Base-by-base conservation (phyloP, 2,797 vertebrate species). In the Cirrhinus mrigala region DNA sequence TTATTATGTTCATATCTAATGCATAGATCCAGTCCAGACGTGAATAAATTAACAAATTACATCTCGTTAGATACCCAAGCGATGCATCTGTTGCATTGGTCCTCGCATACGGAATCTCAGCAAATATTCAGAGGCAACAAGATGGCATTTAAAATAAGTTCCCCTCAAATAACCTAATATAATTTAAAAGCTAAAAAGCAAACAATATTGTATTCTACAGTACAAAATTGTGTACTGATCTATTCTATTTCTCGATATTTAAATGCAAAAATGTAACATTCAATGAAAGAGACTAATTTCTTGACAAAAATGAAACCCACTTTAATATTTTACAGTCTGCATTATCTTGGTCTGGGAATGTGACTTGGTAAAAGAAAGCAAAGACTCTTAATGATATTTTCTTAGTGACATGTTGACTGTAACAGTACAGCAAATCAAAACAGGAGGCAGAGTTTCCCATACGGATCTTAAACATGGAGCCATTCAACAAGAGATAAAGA, bases 261-360 rank as follows among this genome's bases (percentile, higher is more conserved):
- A n/a, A n/a, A n/a, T n/a, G n/a, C n/a, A n/a, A n/a, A n/a, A n/a
- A n/a, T n/a, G n/a, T n/a, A n/a, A n/a, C n/a, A n/a, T 15, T 44
- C 66, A 66, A 87, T 85, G 27, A 89, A 83, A 73, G 64, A 22
- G 76, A 86, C 64, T 69, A 70, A 68, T 29, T 22, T 79, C 15
- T 88, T 76, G 88, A 46, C 33, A 87, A 87, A 91, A 88, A 80
- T 69, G 12, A 75, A 87, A 75, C 81, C 79, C 12, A 79, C n/a
- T 4, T 94, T 92, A 92, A 90, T 91, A 90, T 89, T 89, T 87
- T 85, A 84, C 71, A 81, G 56, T 86, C 82, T 84, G 71, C 85
- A 91, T 56, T 56, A 70, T 83, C 75, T 83, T 82, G 78, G 66
- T 75, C 90, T 88, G 85, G 90, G 88, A 93, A 93, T 91, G 90